Base-by-base conservation (phyloP, 1,140 invertebrate genomes). In the Thrips palmi region DNA sequence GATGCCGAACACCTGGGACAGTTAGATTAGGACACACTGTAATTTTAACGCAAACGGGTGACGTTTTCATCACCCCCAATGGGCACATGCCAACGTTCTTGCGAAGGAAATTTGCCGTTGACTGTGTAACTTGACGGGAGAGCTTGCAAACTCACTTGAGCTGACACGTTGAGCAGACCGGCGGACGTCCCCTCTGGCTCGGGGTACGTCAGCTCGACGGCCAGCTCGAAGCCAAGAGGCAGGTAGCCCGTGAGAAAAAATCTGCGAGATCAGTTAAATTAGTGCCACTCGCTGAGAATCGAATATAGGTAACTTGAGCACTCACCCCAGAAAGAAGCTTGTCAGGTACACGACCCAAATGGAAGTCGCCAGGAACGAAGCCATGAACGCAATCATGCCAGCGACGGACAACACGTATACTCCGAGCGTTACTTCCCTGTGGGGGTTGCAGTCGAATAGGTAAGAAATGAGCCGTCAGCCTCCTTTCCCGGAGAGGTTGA, bases 181-280 rank as follows among this genome's bases (percentile, higher is more conserved):
- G n/a, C 77, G 0, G 86, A 84, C 0, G 84, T 91, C 2, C 84
- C 85, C 63, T 94, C 89, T 0, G 87, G 79, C 56, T 89, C 84
- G 1, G 91, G 91, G 56, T 86, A 94, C 0, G 88, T 94, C 12
- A 96, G 64, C 59, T 96, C 91, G 1, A 87, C 83, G 8, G 85
- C 89, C 51, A 93, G 83, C 57, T 96, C 91, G 60, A 92, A 96
- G 1, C 89, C 89, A 1, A 94, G 78, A 0, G 89, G 87, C 11
- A 96, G 58, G 52, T 93, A 91, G 21, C 91, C 89, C 18, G 87
- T 93, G 88, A 94, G 94, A 59, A 92, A 93, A 60, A 94, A 93
- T 47, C 85, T 87, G 51, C n/a, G n/a, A n/a, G n/a, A n/a, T n/a
- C n/a, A n/a, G n/a, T n/a, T n/a, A n/a, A n/a, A n/a, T n/a, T n/a